Percentiles rank a stretch among this genome's conserved stretches.
Evolutionary conservation across 2,113 vertebrate genomes (phyloP).

Genomic region (Channa argus): DNA sequence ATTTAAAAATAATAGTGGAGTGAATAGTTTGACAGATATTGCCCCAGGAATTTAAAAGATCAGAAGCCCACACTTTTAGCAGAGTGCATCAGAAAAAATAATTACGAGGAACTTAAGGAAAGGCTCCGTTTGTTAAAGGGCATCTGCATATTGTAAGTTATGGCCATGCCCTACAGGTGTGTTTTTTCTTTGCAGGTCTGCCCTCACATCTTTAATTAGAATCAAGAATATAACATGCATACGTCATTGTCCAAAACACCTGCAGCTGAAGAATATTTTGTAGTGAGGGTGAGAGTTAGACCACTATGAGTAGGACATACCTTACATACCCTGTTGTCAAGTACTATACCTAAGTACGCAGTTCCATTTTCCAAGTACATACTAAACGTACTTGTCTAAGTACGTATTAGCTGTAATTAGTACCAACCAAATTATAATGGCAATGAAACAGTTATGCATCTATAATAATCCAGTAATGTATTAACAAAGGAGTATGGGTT

Average conservation of each 20-base stretch:
- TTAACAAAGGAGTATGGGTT: not conserved
- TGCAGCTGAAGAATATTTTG: not conserved
- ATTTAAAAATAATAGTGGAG: slow-evolving; percentile 43
- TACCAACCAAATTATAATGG: not conserved
- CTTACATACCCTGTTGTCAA: too few species aligned
- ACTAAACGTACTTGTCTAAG: too few species aligned
- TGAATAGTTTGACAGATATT: slow-evolving; percentile 58
- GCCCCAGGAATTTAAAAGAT: slow-evolving; percentile 26
- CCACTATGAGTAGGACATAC: too few species aligned
- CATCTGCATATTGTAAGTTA: slow-evolving; percentile 18
- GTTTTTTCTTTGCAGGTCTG: slow-evolving; percentile 11
- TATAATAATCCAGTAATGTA: not conserved
- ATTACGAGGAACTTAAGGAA: slow-evolving; percentile 30
- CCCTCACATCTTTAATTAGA: slow-evolving; percentile 7
- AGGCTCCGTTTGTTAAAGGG: slow-evolving; percentile 25
- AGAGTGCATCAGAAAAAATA: slow-evolving; percentile 38
- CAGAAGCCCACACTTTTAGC: slow-evolving; percentile 24
- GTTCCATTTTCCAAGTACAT: too few species aligned
- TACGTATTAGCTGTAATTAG: not conserved
- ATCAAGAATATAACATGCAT: not conserved
- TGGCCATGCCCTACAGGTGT: slow-evolving; percentile 15
- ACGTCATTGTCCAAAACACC: not conserved
- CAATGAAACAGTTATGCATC: not conserved
- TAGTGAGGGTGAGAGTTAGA: not conserved
- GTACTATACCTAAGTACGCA: too few species aligned